phyloP scores from a whole-genome alignment of 2,888 invertebrate species.

The Scelioninae gen. 1 region DNA sequence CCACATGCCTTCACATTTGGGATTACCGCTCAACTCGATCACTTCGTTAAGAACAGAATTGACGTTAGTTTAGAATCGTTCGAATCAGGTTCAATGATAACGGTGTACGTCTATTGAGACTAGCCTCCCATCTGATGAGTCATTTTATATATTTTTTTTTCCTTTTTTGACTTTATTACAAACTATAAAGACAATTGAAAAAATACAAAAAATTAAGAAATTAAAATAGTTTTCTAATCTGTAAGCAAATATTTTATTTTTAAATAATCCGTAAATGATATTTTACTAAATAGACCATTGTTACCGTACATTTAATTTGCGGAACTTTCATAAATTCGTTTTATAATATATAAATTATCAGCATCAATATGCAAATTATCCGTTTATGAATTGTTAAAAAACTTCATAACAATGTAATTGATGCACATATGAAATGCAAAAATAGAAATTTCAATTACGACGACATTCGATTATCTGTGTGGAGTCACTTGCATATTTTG shows the following conservation, averaged over 20 bases:
- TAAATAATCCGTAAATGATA: neutral
- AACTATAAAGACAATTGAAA: neutral
- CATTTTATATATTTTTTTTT: no score
- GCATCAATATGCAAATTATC: no score
- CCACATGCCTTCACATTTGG: slow-evolving; percentile 55
- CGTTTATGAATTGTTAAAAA: neutral
- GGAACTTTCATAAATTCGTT: no score
- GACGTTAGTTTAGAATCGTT: slow-evolving; percentile 43
- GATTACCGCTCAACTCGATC: slow-evolving; percentile 53
- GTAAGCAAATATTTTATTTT: no score
- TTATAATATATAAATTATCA: no score
- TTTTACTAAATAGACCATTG: no score
- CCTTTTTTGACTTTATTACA: no score
- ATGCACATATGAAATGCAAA: slow-evolving; percentile 59
- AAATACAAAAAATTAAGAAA: no score
- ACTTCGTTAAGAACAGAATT: slow-evolving; percentile 55
- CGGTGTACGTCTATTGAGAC: slow-evolving; percentile 22
- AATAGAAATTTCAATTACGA: slow-evolving; percentile 80
- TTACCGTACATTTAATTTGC: no score
- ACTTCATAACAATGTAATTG: slow-evolving; percentile 16
- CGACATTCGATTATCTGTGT: slow-evolving; percentile 77
- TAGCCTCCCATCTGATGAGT: neutral
- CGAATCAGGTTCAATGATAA: slow-evolving; percentile 45
- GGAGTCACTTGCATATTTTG: slow-evolving; percentile 77
- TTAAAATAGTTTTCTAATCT: no score